These are phyloP conservation scores for Tychaedon coryphoeus DNA, from an alignment of 2,113 vertebrate genomes.

Conservation along the genomic window DNA sequence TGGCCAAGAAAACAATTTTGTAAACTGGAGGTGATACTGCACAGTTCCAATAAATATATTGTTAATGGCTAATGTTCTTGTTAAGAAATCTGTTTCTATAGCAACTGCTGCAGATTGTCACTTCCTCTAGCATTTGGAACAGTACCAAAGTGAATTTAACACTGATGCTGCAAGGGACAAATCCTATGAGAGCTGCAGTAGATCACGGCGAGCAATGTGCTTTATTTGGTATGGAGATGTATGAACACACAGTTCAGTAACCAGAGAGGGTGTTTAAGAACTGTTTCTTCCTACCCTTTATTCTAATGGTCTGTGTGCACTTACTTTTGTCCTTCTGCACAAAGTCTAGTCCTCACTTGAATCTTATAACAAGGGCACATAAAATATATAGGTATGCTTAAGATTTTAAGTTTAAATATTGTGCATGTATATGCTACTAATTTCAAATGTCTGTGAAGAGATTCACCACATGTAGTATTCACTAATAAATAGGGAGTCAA, in stretches of 20 bases:
- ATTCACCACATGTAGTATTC: not conserved
- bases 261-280: not conserved
- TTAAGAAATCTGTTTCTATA: conserved; percentile 55
- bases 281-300: not conserved
- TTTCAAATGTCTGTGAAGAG: not conserved
- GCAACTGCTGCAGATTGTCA: conserved; percentile 28
- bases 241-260: not conserved
- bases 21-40: not conserved
- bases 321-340: not conserved
- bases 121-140: conserved; percentile 10
- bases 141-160: conserved; percentile 41
- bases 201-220: not conserved
- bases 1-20: not conserved
- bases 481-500: not conserved
- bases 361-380: not conserved
- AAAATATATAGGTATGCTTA: not conserved
- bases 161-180: not conserved
- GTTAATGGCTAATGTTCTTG: not conserved
- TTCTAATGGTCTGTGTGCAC: not conserved
- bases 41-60: not conserved
- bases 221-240: conserved; percentile 6
- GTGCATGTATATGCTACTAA: not conserved
- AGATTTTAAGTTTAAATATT: not conserved
- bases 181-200: not conserved
- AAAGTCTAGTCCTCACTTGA: not conserved